Base-by-base conservation (phyloP, 1,140 invertebrate genomes). In the Fopius arisanus region DNA sequence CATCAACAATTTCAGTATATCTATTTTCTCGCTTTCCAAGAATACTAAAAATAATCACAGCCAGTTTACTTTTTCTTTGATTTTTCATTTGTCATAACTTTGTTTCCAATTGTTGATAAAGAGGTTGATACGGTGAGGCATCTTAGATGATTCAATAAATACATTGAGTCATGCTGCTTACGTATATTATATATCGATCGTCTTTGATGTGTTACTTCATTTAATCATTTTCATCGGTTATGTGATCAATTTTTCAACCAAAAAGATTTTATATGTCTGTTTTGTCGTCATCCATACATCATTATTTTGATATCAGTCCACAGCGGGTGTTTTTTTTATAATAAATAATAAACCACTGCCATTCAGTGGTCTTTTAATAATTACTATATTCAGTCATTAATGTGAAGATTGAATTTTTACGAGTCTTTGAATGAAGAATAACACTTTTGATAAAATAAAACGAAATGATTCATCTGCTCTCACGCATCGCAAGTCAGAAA, bases 31-130 rank as follows among this genome's bases (percentile, higher is more conserved):
- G 3, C 28, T 14, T 62, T 54, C 67, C 62, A 51, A 79, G 74
- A 80, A 78, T 71, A 80, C 78, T 82, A 84, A 86, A 83, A 85
- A 62, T 86, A 84, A 85, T 86, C 83, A 85, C 83, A 86, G 83
- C 83, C 83, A 83, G 79, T 83, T 84, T 78, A 80, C 77, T 78
- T 83, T 76, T 79, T 71, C 67, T 81, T 54, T 19, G 6, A 29
- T 51, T 40, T 70, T 40, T 70, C 62, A 23, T 31, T 21, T 1
- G 2, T 31, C 51, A 21, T 43, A 10, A 33, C 33, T 59, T 54
- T 26, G 0, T 28, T 28, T 28, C 12, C 7, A 54, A 31, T 48
- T 29, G 23, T 41, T 69, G 67, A 54, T 69, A n/a, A 23, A 40
- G 6, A 43, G 14, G 23, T 51, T 0, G n/a, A 29, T 48, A 31